Evolutionary conservation across 2,888 invertebrate genomes (phyloP).

Genomic region (Ophion slaviceki): DNA sequence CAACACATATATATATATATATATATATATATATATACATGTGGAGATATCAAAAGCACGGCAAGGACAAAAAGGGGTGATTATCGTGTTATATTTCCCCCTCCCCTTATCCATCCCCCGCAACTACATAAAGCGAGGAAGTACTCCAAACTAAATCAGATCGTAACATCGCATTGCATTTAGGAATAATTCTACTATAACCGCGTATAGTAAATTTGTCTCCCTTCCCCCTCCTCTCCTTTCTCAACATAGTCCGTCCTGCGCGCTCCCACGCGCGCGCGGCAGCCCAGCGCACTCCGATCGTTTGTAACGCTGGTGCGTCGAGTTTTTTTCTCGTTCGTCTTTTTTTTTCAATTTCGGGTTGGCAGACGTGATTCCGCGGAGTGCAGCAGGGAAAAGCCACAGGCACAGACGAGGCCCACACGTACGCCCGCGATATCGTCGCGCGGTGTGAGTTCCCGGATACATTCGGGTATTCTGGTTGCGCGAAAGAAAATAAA

Average conservation of each 20-base stretch:
- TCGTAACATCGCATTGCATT: slow-evolving; percentile 11
- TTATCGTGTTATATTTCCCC: slow-evolving; percentile 22
- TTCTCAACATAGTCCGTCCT: slow-evolving; percentile 2
- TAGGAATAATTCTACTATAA: slow-evolving; percentile 4
- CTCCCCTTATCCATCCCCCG: not conserved
- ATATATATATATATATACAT: not conserved
- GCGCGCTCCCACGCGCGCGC: slow-evolving; percentile 48
- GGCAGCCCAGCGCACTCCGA: slow-evolving; percentile 41
- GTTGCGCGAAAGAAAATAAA: not conserved
- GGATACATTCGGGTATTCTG: slow-evolving; percentile 16
- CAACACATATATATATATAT: not conserved
- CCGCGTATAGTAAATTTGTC: slow-evolving; percentile 12
- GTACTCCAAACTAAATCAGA: slow-evolving; percentile 4
- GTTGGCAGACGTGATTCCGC: slow-evolving; percentile 48
- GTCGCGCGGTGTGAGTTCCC: slow-evolving; percentile 32
- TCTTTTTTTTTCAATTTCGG: slow-evolving; percentile 30
- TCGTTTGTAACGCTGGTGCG: slow-evolving; percentile 51
- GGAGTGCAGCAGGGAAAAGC: slow-evolving; percentile 57
- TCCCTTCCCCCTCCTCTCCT: slow-evolving; percentile 9
- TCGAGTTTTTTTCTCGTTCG: slow-evolving; percentile 7
- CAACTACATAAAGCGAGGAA: not conserved
- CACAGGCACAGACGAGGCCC: slow-evolving; percentile 16
- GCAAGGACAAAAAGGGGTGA: slow-evolving; percentile 16
- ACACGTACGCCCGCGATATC: slow-evolving; percentile 13
- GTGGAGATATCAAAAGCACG: not conserved